Evolutionary conservation across 1,140 invertebrate species (phyloP), one percentile per base, ranked within the genome.

Genomic region (Lasioglossum baleicum): DNA sequence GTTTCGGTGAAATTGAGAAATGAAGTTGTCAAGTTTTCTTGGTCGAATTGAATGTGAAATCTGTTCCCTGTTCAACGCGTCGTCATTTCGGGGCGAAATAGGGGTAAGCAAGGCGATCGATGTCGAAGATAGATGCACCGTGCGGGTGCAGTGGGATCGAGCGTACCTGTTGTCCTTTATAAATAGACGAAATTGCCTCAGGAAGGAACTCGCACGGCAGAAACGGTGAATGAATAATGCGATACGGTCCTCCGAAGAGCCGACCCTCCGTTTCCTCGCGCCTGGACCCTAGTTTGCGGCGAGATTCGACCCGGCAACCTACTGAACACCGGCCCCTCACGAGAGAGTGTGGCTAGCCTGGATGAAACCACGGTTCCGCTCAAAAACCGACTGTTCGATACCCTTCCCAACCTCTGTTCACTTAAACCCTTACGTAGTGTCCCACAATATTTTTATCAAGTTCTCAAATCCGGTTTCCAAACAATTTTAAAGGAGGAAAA

Each of bases 121-220:
- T 13, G 2, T 40, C 8, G 20, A 6, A 48, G 22, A 6, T 35
- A 31, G 26, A 69, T 35, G 26, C 26, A 26, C 26, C 26, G 66
- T 26, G 66, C 11, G 15, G 26, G 10, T 35, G n/a, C 53, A 60
- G 4, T 7, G 31, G 35, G 35, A 72, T 65, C 35, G 26, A 51
- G 63, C 70, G 35, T 15, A 2, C 48, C 51, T 66, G 70, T 74
- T 79, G 68, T 71, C 58, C 68, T 64, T 64, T 72, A 66, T 79
- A 73, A 65, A 79, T 79, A 79, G 76, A 79, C 69, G 76, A 73
- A 79, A 79, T 66, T 79, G 70, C 35, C 66, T 20, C 40, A 60
- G 48, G 63, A 40, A 74, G 77, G 22, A 60, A 22, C 61, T 58
- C 8, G 51, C 13, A 60, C 61, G 63, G 17, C 22, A 40, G 15